Evolutionary conservation across 2,797 vertebrate species (phyloP).

Genomic region (Sternotherus odoratus): DNA sequence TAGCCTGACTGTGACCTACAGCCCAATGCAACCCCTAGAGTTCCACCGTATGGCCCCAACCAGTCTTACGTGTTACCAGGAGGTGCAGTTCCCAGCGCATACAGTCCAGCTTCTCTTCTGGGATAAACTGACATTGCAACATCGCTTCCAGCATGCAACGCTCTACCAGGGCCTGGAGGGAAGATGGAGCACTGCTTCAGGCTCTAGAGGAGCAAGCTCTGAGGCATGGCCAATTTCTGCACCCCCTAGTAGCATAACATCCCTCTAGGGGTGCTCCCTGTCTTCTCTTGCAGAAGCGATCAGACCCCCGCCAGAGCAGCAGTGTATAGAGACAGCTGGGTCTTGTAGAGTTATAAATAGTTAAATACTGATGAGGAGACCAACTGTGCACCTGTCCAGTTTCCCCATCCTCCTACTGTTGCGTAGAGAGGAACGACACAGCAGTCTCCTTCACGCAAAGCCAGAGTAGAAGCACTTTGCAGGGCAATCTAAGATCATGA

Average conservation of each 20-base stretch:
- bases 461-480: too few species aligned
- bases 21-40: not conserved
- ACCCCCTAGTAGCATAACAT: not conserved
- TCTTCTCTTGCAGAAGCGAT: not conserved
- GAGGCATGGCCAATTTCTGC: not conserved
- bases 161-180: not conserved
- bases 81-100: not conserved
- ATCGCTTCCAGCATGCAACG: not conserved
- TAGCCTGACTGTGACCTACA: not conserved
- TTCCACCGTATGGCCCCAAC: not conserved
- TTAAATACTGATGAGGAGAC: too few species aligned
- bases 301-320: not conserved
- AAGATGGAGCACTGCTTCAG: not conserved
- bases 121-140: not conserved
- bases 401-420: too few species aligned
- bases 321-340: too few species aligned
- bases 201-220: not conserved
- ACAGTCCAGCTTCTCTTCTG: rapidly evolving
- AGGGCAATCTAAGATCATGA: too few species aligned
- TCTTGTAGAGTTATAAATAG: too few species aligned
- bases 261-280: not conserved
- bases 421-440: too few species aligned
- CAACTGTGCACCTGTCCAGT: too few species aligned
- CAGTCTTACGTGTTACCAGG: not conserved
- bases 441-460: too few species aligned